Percentiles rank a stretch among this genome's conserved stretches.
Conservation (phyloP, 92 coral and sea anemone genomes). For the Palythoa grandis region DNA sequence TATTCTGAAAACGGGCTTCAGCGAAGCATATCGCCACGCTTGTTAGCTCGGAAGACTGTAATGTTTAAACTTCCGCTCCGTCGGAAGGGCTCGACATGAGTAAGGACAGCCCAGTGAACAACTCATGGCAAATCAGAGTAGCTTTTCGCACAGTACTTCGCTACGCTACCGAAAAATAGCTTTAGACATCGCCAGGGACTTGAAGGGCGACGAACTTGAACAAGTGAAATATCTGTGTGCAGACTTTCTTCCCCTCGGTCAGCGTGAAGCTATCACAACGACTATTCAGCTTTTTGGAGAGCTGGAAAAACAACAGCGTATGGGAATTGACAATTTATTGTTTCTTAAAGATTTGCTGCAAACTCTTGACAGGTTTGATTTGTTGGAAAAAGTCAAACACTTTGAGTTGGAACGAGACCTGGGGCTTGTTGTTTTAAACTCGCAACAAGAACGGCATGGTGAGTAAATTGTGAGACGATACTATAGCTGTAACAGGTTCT, state of each 20-base stretch:
- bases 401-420: slow-evolving; percentile 19
- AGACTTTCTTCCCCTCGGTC: slow-evolving; percentile 3
- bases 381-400: slow-evolving; percentile 11
- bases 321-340: slow-evolving; percentile 18
- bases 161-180: slow-evolving; percentile 11
- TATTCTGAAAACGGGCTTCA: too few species aligned
- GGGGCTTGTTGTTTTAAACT: neutral
- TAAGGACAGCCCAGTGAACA: neutral
- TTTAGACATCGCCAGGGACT: slow-evolving; percentile 17
- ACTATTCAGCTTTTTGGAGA: slow-evolving; percentile 26
- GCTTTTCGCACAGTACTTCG: neutral
- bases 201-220: slow-evolving; percentile 14
- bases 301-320: slow-evolving; percentile 29
- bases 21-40: too few species aligned
- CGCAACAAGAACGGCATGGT: neutral
- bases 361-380: slow-evolving; percentile 17
- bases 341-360: slow-evolving; percentile 2
- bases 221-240: slow-evolving; percentile 10
- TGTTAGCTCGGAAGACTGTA: too few species aligned
- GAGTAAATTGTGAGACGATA: neutral
- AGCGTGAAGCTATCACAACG: slow-evolving; percentile 1
- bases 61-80: too few species aligned
- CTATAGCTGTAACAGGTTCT: too few species aligned
- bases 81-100: neutral
- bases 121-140: neutral